phyloP scores from a whole-genome alignment of 1,140 invertebrate genomes.

The Ctenoplectra terminalis region DNA sequence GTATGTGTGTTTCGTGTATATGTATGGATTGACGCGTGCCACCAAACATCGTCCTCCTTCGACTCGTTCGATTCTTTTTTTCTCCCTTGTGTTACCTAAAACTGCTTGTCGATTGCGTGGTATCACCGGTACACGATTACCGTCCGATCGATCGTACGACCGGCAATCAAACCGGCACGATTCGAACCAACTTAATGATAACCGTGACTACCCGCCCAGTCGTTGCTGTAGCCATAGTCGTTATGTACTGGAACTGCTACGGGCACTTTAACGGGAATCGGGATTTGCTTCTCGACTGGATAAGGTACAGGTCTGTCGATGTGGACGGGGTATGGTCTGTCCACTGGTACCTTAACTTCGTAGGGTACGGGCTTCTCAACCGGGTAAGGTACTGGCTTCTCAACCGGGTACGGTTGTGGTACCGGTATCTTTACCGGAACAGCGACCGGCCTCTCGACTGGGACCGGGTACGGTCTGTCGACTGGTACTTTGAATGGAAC shows the following conservation, averaged over 20 bases:
- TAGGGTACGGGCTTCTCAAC: constrained; percentile 85
- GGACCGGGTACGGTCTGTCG: constrained; percentile 86
- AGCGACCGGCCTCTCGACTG: constrained; percentile 86
- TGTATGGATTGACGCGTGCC: constrained; percentile 19
- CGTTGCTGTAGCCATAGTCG: constrained; percentile 58
- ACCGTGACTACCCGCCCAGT: constrained; percentile 21
- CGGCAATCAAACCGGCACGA: constrained; percentile 3
- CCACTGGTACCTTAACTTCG: constrained; percentile 81
- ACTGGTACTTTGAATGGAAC: constrained; percentile 86
- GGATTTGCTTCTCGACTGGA: constrained; percentile 88
- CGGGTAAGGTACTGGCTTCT: constrained; percentile 83
- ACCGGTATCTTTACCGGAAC: constrained; percentile 82
- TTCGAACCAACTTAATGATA: constrained; percentile 39
- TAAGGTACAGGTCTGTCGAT: constrained; percentile 84
- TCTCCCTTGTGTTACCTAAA: constrained; percentile 39
- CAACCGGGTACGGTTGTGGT: constrained; percentile 80
- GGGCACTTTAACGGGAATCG: constrained; percentile 85
- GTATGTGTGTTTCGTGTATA: constrained; percentile 6
- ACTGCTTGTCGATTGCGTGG: not conserved
- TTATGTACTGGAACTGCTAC: constrained; percentile 85
- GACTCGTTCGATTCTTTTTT: constrained; percentile 10
- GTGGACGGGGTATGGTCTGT: constrained; percentile 84
- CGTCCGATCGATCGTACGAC: not conserved
- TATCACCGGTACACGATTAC: not conserved
- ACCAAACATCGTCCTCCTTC: constrained; percentile 6